These are phyloP conservation scores for Todus mexicanus DNA, from an alignment of 2,797 vertebrate genomes.

Conservation along the genomic window DNA sequence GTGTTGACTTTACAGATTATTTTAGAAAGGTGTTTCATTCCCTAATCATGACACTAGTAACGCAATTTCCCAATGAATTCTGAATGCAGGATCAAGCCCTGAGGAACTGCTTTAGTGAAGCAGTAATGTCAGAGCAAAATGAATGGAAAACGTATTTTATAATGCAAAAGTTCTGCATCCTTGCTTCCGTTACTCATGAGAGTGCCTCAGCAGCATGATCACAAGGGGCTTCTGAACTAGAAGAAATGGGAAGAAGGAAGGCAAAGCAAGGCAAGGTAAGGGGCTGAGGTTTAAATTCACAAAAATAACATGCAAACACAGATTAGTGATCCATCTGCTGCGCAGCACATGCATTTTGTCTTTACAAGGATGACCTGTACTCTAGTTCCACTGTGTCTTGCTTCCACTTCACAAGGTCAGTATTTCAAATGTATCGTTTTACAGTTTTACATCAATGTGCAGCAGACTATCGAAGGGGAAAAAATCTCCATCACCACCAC, in stretches of 20 bases:
- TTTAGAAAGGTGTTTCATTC: not conserved
- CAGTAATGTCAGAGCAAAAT: not conserved
- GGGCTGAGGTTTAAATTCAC: not conserved
- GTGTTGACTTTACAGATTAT: not conserved
- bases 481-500: not conserved
- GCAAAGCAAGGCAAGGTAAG: not conserved
- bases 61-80: not conserved
- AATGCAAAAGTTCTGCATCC: not conserved
- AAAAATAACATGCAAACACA: not conserved
- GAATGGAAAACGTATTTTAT: not conserved
- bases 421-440: not conserved
- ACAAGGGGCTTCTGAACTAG: not conserved
- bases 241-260: not conserved
- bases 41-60: not conserved
- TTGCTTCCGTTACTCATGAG: not conserved
- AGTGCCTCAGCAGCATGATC: not conserved
- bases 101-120: not conserved
- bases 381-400: not conserved
- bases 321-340: not conserved
- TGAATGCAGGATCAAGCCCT: not conserved
- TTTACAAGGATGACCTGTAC: not conserved
- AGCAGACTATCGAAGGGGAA: not conserved
- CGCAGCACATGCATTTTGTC: not conserved
- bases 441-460: not conserved
- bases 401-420: not conserved